Evolutionary conservation across 2,888 invertebrate species (phyloP).

Genomic region (Mimas tiliae): DNA sequence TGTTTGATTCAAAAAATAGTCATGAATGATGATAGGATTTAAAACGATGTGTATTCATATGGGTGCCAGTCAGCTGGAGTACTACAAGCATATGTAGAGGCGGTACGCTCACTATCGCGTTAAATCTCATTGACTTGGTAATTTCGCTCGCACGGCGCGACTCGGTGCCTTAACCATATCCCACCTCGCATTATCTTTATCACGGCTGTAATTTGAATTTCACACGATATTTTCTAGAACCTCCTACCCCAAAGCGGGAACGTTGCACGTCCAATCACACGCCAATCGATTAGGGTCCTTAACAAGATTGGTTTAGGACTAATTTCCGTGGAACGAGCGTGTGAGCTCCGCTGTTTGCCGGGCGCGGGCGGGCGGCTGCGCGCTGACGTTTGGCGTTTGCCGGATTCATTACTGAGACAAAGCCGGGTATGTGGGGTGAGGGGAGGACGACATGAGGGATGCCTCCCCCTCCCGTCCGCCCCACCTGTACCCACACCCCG

Average conservation of each 20-base stretch:
- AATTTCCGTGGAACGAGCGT: conserved; percentile 59
- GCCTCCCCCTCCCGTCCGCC: conserved; percentile 37
- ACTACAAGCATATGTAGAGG: not conserved
- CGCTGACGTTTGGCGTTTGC: conserved; percentile 76
- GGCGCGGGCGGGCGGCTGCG: conserved; percentile 63
- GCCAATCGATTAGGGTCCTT: conserved; percentile 23
- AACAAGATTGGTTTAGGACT: conserved; percentile 46
- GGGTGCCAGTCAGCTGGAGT: not conserved
- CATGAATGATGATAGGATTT: not conserved
- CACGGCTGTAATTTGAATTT: conserved; percentile 25
- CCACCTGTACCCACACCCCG: conserved; percentile 34
- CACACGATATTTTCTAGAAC: conserved; percentile 34
- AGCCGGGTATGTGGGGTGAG: conserved; percentile 50
- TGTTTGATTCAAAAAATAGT: not conserved
- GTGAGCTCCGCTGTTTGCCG: conserved; percentile 66
- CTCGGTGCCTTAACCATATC: conserved; percentile 17
- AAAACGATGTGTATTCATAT: not conserved
- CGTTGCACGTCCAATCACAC: conserved; percentile 1
- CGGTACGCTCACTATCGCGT: not conserved
- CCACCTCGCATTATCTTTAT: conserved; percentile 23
- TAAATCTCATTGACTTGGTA: conserved; percentile 24
- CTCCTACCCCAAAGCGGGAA: conserved; percentile 11
- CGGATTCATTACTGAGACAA: conserved; percentile 84
- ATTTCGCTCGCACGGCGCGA: not conserved
- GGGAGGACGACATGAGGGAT: conserved; percentile 51